Evolutionary conservation across 1,140 invertebrate genomes (phyloP).

Genomic region (Megalopta genalis): DNA sequence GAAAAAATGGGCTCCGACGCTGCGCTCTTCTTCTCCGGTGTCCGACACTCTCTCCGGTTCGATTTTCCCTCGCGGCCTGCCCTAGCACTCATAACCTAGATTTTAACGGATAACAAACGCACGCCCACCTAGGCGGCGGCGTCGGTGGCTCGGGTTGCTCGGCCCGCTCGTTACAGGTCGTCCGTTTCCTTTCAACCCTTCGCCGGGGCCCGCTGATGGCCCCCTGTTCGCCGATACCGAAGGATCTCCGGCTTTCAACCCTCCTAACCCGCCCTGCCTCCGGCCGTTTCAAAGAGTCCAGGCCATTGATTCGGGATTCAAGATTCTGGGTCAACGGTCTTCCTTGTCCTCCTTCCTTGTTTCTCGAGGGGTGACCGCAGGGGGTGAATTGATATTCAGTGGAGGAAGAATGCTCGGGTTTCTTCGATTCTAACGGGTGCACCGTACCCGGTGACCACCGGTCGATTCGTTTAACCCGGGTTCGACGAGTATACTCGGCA

Average conservation of each 20-base stretch:
- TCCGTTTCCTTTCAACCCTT: constrained; percentile 38
- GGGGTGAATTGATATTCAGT: constrained; percentile 12
- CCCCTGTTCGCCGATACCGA: neutral
- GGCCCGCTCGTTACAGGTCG: constrained; percentile 4
- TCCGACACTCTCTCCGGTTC: constrained; percentile 46
- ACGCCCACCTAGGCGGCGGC: neutral
- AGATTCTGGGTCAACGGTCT: constrained; percentile 43
- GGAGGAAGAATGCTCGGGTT: neutral
- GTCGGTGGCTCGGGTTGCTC: no score
- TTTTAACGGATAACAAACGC: constrained; percentile 63
- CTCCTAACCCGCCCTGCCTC: no score
- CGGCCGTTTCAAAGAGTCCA: neutral
- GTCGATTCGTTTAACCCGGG: no score
- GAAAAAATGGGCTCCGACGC: neutral
- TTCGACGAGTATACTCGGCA: no score
- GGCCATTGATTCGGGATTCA: constrained; percentile 24
- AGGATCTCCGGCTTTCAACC: neutral
- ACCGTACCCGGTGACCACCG: neutral
- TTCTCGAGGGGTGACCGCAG: neutral
- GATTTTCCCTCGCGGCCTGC: constrained; percentile 72
- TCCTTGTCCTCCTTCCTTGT: constrained; percentile 14
- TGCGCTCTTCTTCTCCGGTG: constrained; percentile 1
- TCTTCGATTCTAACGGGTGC: neutral
- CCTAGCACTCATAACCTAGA: constrained; percentile 73
- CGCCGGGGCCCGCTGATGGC: no score